Conservation (phyloP, 2,888 invertebrate species). For the Selenia dentaria region DNA sequence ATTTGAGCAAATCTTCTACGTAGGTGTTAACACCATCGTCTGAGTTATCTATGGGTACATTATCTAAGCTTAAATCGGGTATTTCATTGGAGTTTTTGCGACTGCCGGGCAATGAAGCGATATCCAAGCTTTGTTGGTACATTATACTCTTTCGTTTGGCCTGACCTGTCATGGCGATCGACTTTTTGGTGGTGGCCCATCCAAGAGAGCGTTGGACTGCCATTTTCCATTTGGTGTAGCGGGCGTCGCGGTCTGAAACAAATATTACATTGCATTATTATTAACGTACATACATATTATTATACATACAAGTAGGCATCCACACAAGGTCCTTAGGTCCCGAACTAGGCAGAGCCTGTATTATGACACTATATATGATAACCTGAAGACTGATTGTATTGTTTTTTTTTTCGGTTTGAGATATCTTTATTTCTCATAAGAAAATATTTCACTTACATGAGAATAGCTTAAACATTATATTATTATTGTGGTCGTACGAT, state of each 20-base stretch:
- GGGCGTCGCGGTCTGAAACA: constrained; percentile 89
- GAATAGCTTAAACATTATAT: too few relatives aligned
- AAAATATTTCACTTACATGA: too few relatives aligned
- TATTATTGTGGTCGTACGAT: too few relatives aligned
- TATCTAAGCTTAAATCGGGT: constrained; percentile 38
- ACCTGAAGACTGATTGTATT: too few relatives aligned
- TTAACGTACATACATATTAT: not conserved
- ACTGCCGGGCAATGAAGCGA: constrained; percentile 43
- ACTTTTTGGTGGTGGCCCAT: constrained; percentile 92
- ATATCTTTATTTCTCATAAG: too few relatives aligned
- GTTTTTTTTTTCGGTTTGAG: too few relatives aligned
- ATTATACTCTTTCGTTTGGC: constrained; percentile 63
- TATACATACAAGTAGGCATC: too few relatives aligned
- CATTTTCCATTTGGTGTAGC: constrained; percentile 97
- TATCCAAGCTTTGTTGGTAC: constrained; percentile 48
- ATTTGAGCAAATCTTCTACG: constrained; percentile 62
- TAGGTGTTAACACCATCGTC: constrained; percentile 53
- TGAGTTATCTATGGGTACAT: constrained; percentile 19
- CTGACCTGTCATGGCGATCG: constrained; percentile 91
- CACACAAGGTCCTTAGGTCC: too few relatives aligned
- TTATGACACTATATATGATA: too few relatives aligned
- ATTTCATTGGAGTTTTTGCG: constrained; percentile 49
- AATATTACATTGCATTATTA: too few relatives aligned
- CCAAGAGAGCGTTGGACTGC: constrained; percentile 96
- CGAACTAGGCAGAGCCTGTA: too few relatives aligned